Base-by-base conservation (phyloP, 2,888 invertebrate species). In the Conus canariensis region DNA sequence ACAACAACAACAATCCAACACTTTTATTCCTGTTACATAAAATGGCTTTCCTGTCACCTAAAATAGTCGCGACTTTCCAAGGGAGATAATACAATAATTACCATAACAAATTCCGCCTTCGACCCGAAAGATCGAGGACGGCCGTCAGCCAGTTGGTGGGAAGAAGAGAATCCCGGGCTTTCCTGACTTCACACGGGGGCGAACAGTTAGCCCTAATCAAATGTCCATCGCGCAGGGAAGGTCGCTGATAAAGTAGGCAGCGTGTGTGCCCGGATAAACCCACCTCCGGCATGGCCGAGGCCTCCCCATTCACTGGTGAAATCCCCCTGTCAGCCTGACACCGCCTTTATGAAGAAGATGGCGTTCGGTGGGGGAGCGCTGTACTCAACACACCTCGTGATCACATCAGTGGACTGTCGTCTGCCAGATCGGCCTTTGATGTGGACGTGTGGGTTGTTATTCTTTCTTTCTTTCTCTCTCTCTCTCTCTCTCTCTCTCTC, bases 291-390 rank as follows among this genome's bases (percentile, higher is more conserved):
- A 67, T 22, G 77, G 22, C 60, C 22, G 60, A 10, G 25, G 56
- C 19, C 85, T 25, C 14, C 22, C 74, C 74, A 70, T 87, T 87
- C 74, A 74, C 14, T 6, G 58, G 12, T 10, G 10, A 70, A 74
- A 87, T 70, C 74, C 74, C 10, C 74, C 58, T 58, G 67, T 70
- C 25, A 74, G n/a, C 74, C 87, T 16, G 74, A 87, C 74, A 74
- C 87, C 45, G 74, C 58, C 70, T n/a, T 67, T 86, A 86, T 86
- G 56, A 87, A 87, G 45, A 45, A n/a, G 77, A 30, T 30, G 77
- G 30, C 77, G 77, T 16, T 22, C 77, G 16, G n/a, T 6, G 74
- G 64, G 64, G 64, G n/a, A 74, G 45, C 45, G n/a, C 74, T 74
- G 77, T 30, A 0, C 77, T 9, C 30, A 45, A 10, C 77, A 30